Conservation (phyloP, 2,797 vertebrate genomes). For the Spea hammondii region DNA sequence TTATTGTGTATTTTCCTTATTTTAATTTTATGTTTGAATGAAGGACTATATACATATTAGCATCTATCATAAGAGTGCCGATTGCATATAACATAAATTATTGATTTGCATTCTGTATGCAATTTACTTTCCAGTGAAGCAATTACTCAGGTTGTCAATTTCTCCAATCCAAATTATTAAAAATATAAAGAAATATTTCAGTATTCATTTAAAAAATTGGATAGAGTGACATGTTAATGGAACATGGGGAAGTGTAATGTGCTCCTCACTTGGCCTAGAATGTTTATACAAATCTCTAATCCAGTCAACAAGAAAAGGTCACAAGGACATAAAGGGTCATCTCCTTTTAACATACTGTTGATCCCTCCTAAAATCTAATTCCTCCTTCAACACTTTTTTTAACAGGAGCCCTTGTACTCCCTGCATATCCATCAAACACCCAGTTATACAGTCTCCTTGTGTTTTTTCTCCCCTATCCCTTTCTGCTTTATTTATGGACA, state of each 20-base stretch:
- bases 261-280: slow-evolving; percentile 17
- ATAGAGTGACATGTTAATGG: slow-evolving; percentile 20
- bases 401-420: slow-evolving; percentile 42
- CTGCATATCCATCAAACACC: slow-evolving; percentile 27
- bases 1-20: no score
- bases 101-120: no score
- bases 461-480: slow-evolving; percentile 9
- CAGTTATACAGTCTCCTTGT: slow-evolving; percentile 36
- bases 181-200: no score
- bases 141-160: no score
- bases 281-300: slow-evolving; percentile 44
- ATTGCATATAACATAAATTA: no score
- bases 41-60: no score
- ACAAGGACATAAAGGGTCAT: slow-evolving; percentile 32
- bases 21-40: no score
- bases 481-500: slow-evolving; percentile 37
- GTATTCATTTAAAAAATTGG: background rate
- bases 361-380: slow-evolving; percentile 43
- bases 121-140: no score
- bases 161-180: no score
- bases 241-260: slow-evolving; percentile 22
- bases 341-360: slow-evolving; percentile 41
- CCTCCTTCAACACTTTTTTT: slow-evolving; percentile 44
- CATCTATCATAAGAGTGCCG: no score
- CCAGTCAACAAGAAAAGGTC: slow-evolving; percentile 35